Evolutionary conservation across 1,140 invertebrate genomes (phyloP).

Genomic region (Brachionus angularis): DNA sequence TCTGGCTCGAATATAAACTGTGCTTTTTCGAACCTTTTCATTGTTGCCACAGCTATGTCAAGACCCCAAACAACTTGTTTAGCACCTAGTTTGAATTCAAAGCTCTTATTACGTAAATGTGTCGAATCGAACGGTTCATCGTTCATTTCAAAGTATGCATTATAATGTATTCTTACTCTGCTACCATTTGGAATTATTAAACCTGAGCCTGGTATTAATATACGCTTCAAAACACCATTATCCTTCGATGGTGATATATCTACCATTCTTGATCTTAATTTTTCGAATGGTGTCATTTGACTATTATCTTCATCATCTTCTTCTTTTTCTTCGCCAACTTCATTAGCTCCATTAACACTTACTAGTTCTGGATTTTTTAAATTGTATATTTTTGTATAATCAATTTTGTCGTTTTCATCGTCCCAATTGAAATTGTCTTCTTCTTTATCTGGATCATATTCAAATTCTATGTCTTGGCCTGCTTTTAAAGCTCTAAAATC

Average conservation of each 20-base stretch:
- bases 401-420: constrained; percentile 31
- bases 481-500: constrained; percentile 36
- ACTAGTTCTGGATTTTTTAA: constrained; percentile 11
- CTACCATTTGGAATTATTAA: constrained; percentile 1
- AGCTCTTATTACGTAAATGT: constrained; percentile 31
- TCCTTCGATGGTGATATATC: constrained; percentile 34
- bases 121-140: constrained; percentile 44
- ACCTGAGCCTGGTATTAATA: constrained; percentile 2
- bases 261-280: constrained; percentile 21
- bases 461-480: constrained; percentile 33
- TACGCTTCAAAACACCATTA: constrained; percentile 3
- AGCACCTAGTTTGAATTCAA: constrained; percentile 26
- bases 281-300: constrained; percentile 30
- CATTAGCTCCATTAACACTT: neutral
- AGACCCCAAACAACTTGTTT: constrained; percentile 5
- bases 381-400: constrained; percentile 35
- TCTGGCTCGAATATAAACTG: constrained; percentile 38
- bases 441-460: constrained; percentile 16
- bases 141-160: constrained; percentile 44
- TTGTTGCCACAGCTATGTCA: constrained; percentile 18
- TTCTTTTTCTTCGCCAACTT: neutral
- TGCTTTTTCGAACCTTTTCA: constrained; percentile 38
- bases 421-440: constrained; percentile 32
- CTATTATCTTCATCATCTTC: constrained; percentile 27
- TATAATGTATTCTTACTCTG: constrained; percentile 28